Percentiles rank a stretch among this genome's conserved stretches.
phyloP scores from a whole-genome alignment of 2,797 vertebrate genomes.

The Argya squamiceps region DNA sequence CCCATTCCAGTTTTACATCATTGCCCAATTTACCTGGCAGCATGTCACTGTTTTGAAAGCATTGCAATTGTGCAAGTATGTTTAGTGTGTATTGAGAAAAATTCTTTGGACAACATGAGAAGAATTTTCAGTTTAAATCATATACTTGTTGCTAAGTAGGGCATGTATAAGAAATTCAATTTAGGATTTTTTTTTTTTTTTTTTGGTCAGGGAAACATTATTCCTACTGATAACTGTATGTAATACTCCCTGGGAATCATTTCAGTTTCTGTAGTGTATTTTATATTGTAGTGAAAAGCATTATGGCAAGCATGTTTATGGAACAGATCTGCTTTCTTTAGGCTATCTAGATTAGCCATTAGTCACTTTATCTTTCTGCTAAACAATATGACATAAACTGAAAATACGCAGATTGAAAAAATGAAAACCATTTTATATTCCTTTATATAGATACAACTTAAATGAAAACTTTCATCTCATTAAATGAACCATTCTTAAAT shows the following conservation, averaged over 20 bases:
- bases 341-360: not conserved
- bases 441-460: not conserved
- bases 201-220: not conserved
- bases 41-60: not conserved
- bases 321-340: not conserved
- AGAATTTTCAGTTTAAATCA: constrained; percentile 50
- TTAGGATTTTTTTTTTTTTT: not conserved
- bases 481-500: not conserved
- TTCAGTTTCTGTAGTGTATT: not conserved
- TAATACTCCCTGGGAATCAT: constrained; percentile 25
- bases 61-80: not conserved
- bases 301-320: not conserved
- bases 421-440: not conserved
- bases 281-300: not conserved
- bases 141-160: not conserved
- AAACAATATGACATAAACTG: constrained; percentile 7
- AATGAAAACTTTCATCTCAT: not conserved
- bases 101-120: not conserved
- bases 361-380: not conserved
- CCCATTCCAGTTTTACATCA: not conserved
- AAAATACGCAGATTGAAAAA: not conserved
- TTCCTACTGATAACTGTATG: not conserved
- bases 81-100: not conserved
- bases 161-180: not conserved
- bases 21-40: not conserved